These are phyloP conservation scores for Beroe forskalii DNA, from an alignment of 37 sponge, comb jelly and placozoan species.

Conservation along the genomic window DNA sequence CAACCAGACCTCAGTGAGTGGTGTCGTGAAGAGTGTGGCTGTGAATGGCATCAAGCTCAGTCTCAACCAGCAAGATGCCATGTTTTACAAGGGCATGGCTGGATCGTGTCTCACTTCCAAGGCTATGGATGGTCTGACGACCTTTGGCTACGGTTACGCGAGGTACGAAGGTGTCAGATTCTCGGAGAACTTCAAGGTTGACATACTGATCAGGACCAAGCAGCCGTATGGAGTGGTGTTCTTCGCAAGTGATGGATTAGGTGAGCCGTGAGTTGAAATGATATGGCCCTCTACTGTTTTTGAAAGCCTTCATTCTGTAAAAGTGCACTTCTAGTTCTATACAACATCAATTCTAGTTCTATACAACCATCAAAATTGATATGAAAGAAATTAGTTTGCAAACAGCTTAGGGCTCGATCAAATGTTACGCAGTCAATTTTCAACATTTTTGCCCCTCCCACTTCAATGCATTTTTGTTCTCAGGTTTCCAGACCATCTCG, in stretches of 20 bases:
- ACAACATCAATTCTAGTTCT: not conserved
- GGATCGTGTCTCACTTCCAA: not conserved
- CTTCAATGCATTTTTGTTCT: too few species aligned
- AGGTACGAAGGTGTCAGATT: not conserved
- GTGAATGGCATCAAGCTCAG: slow-evolving; percentile 1
- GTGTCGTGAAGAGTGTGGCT: slow-evolving; percentile 10
- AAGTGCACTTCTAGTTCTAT: not conserved
- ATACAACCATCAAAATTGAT: not conserved
- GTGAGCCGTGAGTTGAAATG: too few species aligned
- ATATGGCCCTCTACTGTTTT: too few species aligned
- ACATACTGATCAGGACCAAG: slow-evolving; percentile 33
- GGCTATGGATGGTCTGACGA: not conserved
- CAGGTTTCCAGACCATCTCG: slow-evolving; percentile 18
- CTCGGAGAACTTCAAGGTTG: not conserved
- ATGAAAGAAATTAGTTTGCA: not conserved
- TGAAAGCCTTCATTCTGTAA: not conserved
- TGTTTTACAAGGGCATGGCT: slow-evolving; percentile 34
- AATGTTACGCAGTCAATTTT: too few species aligned
- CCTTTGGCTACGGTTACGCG: not conserved
- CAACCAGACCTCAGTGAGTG: not conserved
- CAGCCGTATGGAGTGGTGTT: slow-evolving; percentile 11
- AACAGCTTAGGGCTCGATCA: too few species aligned
- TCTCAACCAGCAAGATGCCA: slow-evolving; percentile 13
- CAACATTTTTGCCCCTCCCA: too few species aligned
- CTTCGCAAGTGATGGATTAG: slow-evolving; percentile 24